A percentile compares a stretch with the other conserved stretches of the same genome.
phyloP scores from a whole-genome alignment of 2,797 vertebrate genomes.

The Mormyrops boulengeri region DNA sequence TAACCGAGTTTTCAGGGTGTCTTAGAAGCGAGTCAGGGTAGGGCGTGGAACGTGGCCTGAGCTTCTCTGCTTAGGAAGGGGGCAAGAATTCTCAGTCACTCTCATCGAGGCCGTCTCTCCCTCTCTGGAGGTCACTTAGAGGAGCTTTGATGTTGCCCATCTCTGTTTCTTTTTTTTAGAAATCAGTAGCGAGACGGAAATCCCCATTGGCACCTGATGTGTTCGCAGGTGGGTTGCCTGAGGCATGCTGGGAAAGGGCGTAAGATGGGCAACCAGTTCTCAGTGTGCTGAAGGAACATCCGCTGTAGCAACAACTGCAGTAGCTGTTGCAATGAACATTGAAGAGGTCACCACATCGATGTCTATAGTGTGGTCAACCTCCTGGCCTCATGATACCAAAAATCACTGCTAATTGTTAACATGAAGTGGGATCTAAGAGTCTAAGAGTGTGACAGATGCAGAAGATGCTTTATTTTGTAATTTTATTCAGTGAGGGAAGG shows the following conservation, averaged over 20 bases:
- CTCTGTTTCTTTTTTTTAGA: neutral
- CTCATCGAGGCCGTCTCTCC: neutral
- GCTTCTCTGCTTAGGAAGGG: neutral
- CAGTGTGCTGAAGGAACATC: neutral
- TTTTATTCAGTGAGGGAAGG: neutral
- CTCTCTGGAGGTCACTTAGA: neutral
- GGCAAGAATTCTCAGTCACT: too few relatives aligned
- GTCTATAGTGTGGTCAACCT: neutral
- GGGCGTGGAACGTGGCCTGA: neutral
- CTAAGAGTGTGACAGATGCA: neutral
- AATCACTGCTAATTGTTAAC: neutral
- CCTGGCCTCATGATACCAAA: neutral
- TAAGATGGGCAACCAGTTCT: neutral
- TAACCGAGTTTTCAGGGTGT: neutral
- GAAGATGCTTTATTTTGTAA: neutral
- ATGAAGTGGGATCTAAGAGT: neutral
- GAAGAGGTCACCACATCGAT: neutral
- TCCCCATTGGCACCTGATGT: neutral
- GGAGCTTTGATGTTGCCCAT: neutral
- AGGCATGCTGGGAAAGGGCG: neutral
- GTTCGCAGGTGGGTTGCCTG: neutral
- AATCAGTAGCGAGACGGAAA: neutral
- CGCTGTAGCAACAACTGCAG: neutral
- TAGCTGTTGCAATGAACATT: neutral
- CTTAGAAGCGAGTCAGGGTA: neutral